Evolutionary conservation across 2,888 invertebrate genomes (phyloP), one percentile per base, ranked within the genome.

Genomic region (Mimachlamys varia): DNA sequence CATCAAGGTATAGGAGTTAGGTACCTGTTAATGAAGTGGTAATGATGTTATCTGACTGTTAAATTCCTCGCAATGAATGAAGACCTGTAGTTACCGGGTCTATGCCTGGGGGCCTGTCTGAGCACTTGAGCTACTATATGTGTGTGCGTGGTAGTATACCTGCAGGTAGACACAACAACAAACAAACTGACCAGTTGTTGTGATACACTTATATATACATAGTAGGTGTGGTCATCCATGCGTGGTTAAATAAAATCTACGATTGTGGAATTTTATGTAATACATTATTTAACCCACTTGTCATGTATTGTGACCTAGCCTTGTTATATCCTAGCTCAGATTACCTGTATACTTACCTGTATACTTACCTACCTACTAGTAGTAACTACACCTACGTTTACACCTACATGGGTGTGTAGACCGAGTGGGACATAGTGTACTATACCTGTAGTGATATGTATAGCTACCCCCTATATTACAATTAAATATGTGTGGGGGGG

Each of bases 1-100:
- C 33, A 33, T 27, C 76, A 33, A 33, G 33, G 22, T 76, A 76
- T 76, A 27, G 76, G 27, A 76, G 76, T 76, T 76, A 76, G 76
- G 76, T 76, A 76, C 76, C 76, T 76, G 22, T 27, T 76, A 76
- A 76, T 76, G 76, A 76, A 76, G 76, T 76, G 76, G 76, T 76
- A 76, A 76, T 76, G 76, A 76, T 76, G 27, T 76, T 76, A 76
- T 76, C 76, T 12, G 76, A 10, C 22, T 76, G 76, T 76, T 76
- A 76, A 76, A 76, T 76, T 76, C 76, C 76, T 0, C 33, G 12
- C 33, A 76, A 76, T 76, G 76, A 76, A 76, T 76, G 76, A 76
- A 76, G 76, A 76, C 76, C 19, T 22, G 33, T 33, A 76, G 76
- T 76, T 76, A 33, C 27, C 10, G 44, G 76, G 76, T 76, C 76